A percentile compares a stretch with the other conserved stretches of the same genome.
Conservation (phyloP, 1,140 invertebrate genomes). For the Diabrotica virgifera region DNA sequence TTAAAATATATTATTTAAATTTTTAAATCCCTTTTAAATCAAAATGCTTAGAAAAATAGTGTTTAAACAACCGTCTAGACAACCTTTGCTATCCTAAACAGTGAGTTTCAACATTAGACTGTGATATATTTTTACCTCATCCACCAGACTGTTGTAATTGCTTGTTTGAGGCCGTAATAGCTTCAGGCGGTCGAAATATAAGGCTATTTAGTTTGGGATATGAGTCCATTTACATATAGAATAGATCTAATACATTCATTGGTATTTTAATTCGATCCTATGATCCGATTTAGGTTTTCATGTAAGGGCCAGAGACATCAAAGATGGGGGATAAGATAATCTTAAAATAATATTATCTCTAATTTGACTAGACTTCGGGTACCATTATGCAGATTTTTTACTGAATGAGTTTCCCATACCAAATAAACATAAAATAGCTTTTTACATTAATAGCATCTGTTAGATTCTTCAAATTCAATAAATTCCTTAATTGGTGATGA, state of each 20-base stretch:
- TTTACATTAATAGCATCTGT: not conserved
- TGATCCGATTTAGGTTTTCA: not conserved
- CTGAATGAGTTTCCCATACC: not conserved
- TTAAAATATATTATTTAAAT: no score
- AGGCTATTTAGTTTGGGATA: not conserved
- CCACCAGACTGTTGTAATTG: no score
- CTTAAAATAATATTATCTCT: not conserved
- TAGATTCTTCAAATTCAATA: no score
- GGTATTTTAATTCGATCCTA: conserved; percentile 1
- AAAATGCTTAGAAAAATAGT: no score
- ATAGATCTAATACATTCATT: not conserved
- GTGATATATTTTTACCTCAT: no score
- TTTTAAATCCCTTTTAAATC: no score
- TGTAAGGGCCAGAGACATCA: not conserved
- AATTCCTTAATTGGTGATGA: no score
- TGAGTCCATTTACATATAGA: not conserved
- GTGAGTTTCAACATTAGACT: no score
- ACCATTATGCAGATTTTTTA: not conserved
- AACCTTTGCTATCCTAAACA: no score
- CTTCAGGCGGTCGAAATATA: not conserved
- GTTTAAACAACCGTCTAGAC: no score
- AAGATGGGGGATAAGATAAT: not conserved
- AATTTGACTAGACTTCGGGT: not conserved
- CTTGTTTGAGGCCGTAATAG: not conserved
- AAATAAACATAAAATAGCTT: conserved; percentile 1